These are phyloP conservation scores for Orthosia gothica DNA, from an alignment of 2,888 invertebrate genomes.

Conservation along the genomic window DNA sequence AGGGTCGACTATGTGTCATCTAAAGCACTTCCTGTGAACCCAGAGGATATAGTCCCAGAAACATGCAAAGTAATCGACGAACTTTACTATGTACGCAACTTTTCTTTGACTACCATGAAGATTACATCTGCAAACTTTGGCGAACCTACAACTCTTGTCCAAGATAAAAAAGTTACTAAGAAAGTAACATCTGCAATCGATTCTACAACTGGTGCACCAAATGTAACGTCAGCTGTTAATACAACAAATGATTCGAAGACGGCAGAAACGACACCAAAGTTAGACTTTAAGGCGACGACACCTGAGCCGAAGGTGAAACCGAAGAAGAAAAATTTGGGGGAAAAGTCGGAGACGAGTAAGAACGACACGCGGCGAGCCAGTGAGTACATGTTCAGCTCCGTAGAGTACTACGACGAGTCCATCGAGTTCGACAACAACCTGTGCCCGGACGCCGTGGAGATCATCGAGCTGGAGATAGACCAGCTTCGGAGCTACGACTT, in stretches of 20 bases:
- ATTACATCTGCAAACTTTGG: no score
- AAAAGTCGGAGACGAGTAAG: slow-evolving; percentile 27
- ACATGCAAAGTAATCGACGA: slow-evolving; percentile 64
- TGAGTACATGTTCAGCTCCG: slow-evolving; percentile 84
- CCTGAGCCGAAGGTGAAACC: slow-evolving; percentile 1
- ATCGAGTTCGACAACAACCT: slow-evolving; percentile 68
- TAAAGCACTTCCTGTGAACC: slow-evolving; percentile 67
- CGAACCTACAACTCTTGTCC: no score
- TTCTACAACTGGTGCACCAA: slow-evolving; percentile 7
- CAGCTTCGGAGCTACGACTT: slow-evolving; percentile 80
- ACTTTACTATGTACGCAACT: no score
- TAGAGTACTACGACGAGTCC: slow-evolving; percentile 84
- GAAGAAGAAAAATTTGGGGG: neutral
- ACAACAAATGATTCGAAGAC: slow-evolving; percentile 2
- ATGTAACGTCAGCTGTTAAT: slow-evolving; percentile 1
- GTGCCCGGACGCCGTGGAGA: slow-evolving; percentile 79
- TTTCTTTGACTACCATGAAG: no score
- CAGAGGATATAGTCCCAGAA: slow-evolving; percentile 62
- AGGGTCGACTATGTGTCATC: slow-evolving; percentile 78
- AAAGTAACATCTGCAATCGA: slow-evolving; percentile 9
- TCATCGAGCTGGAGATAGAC: slow-evolving; percentile 77
- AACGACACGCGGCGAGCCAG: slow-evolving; percentile 71
- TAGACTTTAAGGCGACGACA: slow-evolving; percentile 46
- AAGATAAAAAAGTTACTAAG: slow-evolving; percentile 7
- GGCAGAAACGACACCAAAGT: slow-evolving; percentile 28